phyloP scores from a whole-genome alignment of 1,140 invertebrate species.

The Triops longicaudatus region DNA sequence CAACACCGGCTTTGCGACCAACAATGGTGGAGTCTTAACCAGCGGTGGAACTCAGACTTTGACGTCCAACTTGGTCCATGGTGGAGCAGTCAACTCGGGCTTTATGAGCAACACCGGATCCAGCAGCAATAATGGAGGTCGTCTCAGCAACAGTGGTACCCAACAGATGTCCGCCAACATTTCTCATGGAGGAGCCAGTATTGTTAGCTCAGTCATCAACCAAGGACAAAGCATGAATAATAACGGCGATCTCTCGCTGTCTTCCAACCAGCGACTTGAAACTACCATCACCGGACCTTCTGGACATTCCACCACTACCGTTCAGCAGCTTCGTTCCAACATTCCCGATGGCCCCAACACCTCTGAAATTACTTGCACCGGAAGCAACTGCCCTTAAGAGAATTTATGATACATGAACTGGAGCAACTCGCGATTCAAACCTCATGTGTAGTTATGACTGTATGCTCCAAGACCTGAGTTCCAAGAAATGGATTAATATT shows the following conservation, averaged over 20 bases:
- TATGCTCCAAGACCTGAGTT: no score
- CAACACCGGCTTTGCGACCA: not conserved
- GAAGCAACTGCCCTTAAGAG: not conserved
- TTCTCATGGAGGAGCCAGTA: not conserved
- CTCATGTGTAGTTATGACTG: no score
- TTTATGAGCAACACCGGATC: not conserved
- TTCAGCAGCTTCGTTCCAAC: not conserved
- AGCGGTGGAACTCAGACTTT: not conserved
- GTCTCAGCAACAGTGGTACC: not conserved
- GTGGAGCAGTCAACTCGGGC: not conserved
- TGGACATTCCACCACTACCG: not conserved
- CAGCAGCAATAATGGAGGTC: not conserved
- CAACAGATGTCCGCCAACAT: not conserved
- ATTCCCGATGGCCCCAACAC: not conserved
- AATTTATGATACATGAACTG: not conserved
- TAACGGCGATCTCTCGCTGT: not conserved
- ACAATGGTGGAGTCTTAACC: not conserved
- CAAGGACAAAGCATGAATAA: not conserved
- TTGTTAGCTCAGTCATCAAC: not conserved
- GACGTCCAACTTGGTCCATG: not conserved
- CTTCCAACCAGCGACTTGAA: not conserved
- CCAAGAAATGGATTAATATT: no score
- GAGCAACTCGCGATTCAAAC: not conserved
- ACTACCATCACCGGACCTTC: not conserved
- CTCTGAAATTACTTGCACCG: not conserved